Evolutionary conservation across 2,888 invertebrate genomes (phyloP), one percentile per base, ranked within the genome.

Genomic region (Trichogramma evanescens): DNA sequence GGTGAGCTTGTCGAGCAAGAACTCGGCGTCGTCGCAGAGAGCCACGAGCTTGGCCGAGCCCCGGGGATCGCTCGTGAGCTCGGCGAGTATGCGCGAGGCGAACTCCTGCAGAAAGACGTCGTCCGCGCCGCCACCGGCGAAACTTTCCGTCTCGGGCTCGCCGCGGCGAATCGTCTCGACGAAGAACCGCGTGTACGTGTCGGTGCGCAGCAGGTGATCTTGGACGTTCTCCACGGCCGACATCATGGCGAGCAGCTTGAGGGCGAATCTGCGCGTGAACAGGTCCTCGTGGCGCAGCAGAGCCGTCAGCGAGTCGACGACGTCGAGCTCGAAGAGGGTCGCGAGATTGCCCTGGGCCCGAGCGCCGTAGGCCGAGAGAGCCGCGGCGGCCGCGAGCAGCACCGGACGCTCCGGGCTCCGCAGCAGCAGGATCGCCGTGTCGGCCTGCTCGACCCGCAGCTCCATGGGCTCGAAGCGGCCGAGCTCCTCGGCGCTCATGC

Each of bases 71-170:
- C 74, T 78, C 0, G 82, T 82, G 50, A 84, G 66, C 66, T 82
- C 82, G 1, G 82, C 75, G 7, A 84, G 66, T 8, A 82, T 80
- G 10, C 81, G 66, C 0, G 83, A 82, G 0, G 82, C 79, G 63
- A 82, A 84, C 71, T 84, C 83, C 56, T 82, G 71, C 46, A 83
- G 80, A 59, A 81, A 82, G 0, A 79, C 69, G 61, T 84, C 84
- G 66, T 66, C 52, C 57, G 82, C 82, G 72, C 79, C 79, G 0
- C 67, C 71, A 2, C 13, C 13, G 13, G 13, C 13, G 26, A 26
- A 26, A 26, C 26, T 26, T 2, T 26, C 2, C 26, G 26, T 3
- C 26, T 26, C 26, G 26, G 26, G 26, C 26, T 26, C 26, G 26
- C 26, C 26, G 26, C 2, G 26, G 26, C 26, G 26, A 41, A 82